Evolutionary conservation across 2,888 invertebrate genomes (phyloP).

Genomic region (Acronicta psi): DNA sequence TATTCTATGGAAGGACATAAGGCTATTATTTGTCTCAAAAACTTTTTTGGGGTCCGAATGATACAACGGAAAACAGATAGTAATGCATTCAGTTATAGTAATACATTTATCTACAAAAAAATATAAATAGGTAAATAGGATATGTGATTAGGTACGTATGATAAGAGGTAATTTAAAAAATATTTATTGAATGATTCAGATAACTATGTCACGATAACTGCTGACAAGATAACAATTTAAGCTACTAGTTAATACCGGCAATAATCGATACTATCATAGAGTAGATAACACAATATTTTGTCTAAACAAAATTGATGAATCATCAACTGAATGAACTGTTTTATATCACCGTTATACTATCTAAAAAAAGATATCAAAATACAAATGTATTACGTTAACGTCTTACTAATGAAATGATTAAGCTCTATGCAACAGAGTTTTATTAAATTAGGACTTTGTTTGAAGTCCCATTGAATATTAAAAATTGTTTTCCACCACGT

Average conservation of each 20-base stretch:
- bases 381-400: slow-evolving; percentile 5
- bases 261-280: slow-evolving; percentile 25
- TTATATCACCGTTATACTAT: background rate
- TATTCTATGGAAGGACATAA: no score
- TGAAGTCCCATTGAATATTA: slow-evolving; percentile 6
- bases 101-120: no score
- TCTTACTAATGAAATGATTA: slow-evolving; percentile 31
- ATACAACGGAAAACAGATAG: no score
- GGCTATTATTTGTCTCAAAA: no score
- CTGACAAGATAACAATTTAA: slow-evolving; percentile 26
- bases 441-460: slow-evolving; percentile 27
- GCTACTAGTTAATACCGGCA: background rate
- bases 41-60: no score
- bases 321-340: no score
- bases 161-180: no score
- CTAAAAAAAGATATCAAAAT: background rate
- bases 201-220: background rate
- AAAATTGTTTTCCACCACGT: background rate
- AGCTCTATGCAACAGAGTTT: slow-evolving; percentile 13
- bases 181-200: no score
- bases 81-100: no score
- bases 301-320: no score
- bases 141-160: no score
- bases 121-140: no score
- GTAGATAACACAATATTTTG: background rate